Evolutionary conservation across 2,888 invertebrate species (phyloP).

Genomic region (Ceramica pisi): DNA sequence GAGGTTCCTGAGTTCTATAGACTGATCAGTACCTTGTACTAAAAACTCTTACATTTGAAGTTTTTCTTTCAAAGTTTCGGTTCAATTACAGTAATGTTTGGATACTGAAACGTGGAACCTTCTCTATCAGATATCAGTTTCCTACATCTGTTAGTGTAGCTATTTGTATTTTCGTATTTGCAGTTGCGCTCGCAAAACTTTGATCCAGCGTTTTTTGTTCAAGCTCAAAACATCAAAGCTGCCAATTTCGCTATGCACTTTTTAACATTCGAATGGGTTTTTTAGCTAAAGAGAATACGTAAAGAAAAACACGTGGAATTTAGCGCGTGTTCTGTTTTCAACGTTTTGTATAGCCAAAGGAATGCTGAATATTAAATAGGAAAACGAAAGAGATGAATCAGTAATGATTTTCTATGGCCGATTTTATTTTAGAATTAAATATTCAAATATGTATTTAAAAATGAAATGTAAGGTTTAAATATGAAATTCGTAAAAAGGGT

Average conservation of each 20-base stretch:
- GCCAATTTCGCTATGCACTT: slow-evolving; percentile 37
- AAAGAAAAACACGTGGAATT: slow-evolving; percentile 34
- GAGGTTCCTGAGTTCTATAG: no score
- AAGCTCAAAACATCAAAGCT: slow-evolving; percentile 42
- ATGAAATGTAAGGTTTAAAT: no score
- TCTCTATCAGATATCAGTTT: neutral
- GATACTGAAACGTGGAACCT: neutral
- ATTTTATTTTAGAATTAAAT: no score
- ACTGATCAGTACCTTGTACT: no score
- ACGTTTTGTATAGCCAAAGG: slow-evolving; percentile 24
- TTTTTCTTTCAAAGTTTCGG: neutral
- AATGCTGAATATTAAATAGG: neutral
- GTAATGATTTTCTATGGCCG: no score
- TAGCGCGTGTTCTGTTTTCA: neutral
- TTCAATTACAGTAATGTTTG: slow-evolving; percentile 18
- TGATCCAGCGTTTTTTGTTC: slow-evolving; percentile 14
- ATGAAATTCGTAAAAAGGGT: no score
- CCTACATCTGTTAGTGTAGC: neutral
- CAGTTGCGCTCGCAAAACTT: slow-evolving; percentile 16
- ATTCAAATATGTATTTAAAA: no score
- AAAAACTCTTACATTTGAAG: neutral
- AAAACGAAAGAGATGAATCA: neutral
- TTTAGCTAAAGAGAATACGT: slow-evolving; percentile 26
- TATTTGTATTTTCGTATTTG: slow-evolving; percentile 14
- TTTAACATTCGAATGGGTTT: slow-evolving; percentile 31